phyloP scores from a whole-genome alignment of 2,888 invertebrate genomes.

The Acanthopleura granulata region DNA sequence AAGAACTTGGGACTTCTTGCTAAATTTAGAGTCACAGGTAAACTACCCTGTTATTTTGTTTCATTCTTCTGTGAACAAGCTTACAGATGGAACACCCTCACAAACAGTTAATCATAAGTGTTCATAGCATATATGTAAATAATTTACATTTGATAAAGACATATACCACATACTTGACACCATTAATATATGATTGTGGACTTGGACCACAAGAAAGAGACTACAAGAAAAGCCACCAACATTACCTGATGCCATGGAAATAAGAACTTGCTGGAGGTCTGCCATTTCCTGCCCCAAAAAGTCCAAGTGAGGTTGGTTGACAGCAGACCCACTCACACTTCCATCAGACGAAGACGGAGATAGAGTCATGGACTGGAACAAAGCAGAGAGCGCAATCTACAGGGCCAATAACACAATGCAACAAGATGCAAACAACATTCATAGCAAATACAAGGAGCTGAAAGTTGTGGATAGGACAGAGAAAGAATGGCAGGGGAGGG shows the following conservation, averaged over 20 bases:
- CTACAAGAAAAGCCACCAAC: background rate
- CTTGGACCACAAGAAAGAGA: background rate
- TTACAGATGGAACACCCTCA: too few relatives aligned
- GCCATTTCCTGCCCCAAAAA: conserved; percentile 71
- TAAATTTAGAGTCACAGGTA: too few relatives aligned
- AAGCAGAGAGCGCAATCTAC: conserved; percentile 36
- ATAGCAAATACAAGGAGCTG: background rate
- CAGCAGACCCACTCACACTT: background rate
- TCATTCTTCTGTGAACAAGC: too few relatives aligned
- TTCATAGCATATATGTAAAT: too few relatives aligned
- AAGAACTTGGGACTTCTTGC: too few relatives aligned
- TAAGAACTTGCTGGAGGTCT: conserved; percentile 71
- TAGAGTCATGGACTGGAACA: conserved; percentile 20
- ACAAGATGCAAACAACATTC: conserved; percentile 17
- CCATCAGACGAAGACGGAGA: background rate
- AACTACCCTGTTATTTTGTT: too few relatives aligned
- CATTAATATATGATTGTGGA: too few relatives aligned
- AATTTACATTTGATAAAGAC: too few relatives aligned
- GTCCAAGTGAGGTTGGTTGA: conserved; percentile 42
- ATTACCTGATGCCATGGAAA: conserved; percentile 69
- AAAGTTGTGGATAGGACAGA: too few relatives aligned
- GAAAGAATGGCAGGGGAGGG: too few relatives aligned
- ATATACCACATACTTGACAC: too few relatives aligned
- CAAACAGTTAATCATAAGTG: too few relatives aligned
- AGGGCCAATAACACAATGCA: conserved; percentile 16